Evolutionary conservation across 2,113 vertebrate genomes (phyloP).

Genomic region (Pelecanoides urinatrix): DNA sequence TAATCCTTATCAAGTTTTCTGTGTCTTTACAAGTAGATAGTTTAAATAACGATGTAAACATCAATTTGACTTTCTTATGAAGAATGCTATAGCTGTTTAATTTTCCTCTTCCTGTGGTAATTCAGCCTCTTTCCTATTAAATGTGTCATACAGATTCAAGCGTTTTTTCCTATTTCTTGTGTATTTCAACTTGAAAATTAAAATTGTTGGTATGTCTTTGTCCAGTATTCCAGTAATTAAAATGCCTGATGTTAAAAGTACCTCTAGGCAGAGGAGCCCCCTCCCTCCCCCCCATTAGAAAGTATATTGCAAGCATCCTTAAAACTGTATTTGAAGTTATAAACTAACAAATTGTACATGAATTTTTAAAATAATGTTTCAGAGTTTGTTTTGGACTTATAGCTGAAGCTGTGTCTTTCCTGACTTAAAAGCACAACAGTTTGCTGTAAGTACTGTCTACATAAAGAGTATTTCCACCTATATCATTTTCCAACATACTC

Average conservation of each 20-base stretch:
- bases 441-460: not conserved
- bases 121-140: not conserved
- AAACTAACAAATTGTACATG: not conserved
- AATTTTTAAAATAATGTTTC: not conserved
- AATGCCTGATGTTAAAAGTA: not conserved
- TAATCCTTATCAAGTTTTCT: not conserved
- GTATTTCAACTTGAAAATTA: not conserved
- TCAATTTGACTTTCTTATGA: not conserved
- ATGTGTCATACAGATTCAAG: not conserved
- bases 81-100: not conserved
- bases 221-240: not conserved
- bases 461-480: not conserved
- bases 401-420: not conserved
- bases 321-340: not conserved
- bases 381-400: not conserved
- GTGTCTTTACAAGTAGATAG: not conserved
- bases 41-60: not conserved
- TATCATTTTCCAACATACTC: not conserved
- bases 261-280: not conserved
- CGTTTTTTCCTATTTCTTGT: not conserved
- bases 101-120: not conserved
- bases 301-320: not conserved
- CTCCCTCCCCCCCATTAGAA: not conserved
- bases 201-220: not conserved
- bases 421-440: not conserved